Evolutionary conservation across 2,888 invertebrate genomes (phyloP), one percentile per base, ranked within the genome.

Genomic region (Ceramica pisi): DNA sequence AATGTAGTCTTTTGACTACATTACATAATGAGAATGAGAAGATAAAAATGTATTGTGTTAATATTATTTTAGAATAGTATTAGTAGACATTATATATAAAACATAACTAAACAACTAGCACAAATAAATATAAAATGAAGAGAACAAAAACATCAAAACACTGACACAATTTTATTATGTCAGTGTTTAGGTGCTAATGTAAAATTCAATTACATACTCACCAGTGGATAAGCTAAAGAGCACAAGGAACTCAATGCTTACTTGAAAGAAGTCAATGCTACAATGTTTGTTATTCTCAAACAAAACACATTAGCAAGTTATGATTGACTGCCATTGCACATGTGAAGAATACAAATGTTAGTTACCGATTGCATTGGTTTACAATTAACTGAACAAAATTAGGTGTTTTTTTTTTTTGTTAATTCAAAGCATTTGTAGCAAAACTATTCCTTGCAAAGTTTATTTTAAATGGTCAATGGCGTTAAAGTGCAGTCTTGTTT

Each of bases 321-420:
- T 70, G 31, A 78, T 70, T 59, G 64, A 69, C 66, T 71, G 35
- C 41, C 50, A 64, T 44, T 67, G 60, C 57, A 64, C 53, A 69
- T 71, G 67, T 55, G n/a, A 69, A 51, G 41, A 55, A 81, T 81
- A 78, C 26, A 62, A 81, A 65, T 53, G 16, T n/a, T 21, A 53
- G 51, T 48, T 38, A 48, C 10, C 10, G 41, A 66, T 21, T 55
- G 41, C 48, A 35, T 35, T 62, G 23, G 4, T 50, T 63, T 21
- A 55, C 38, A 80, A 51, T 26, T 12, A 16, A 41, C 10, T 21
- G 21, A 21, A 31, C 2, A 7, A 51, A 41, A 7, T 9, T 46
- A 46, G 7, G 16, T 19, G 3, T 44, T 23, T 10, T 16, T 12
- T 14, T 51, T 50, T 26, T 35, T 16, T 16, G 9, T 8, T 26